Conservation (phyloP, 2,113 vertebrate species). For the Petroica traversi region DNA sequence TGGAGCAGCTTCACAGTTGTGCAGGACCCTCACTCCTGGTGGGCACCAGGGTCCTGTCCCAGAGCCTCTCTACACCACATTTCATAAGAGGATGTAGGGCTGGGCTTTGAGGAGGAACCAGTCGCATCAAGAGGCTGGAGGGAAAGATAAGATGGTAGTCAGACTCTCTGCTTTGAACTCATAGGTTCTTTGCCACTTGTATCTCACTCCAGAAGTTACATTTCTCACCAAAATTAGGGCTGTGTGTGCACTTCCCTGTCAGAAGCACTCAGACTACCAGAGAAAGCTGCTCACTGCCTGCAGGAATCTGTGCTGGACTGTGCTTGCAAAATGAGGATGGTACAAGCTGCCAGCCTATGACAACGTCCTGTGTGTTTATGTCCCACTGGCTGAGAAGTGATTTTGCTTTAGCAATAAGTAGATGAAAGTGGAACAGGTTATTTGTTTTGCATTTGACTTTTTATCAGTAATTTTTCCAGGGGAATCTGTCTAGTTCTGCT, state of each 20-base stretch:
- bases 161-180: not conserved
- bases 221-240: not conserved
- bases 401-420: not conserved
- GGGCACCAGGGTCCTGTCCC: rapidly evolving
- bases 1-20: not conserved
- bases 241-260: not conserved
- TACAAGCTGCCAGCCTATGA: not conserved
- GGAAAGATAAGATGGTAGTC: not conserved
- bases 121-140: not conserved
- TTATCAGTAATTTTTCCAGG: not conserved
- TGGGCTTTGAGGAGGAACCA: not conserved
- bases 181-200: not conserved
- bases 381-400: not conserved
- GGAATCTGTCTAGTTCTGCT: not conserved
- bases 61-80: not conserved
- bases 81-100: not conserved
- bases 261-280: not conserved
- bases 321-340: not conserved
- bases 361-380: not conserved
- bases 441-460: not conserved
- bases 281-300: not conserved
- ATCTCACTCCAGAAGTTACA: not conserved
- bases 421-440: not conserved
- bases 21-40: not conserved
- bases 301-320: not conserved